Evolutionary conservation across 2,113 vertebrate genomes (phyloP).

Genomic region (Callospermophilus lateralis): DNA sequence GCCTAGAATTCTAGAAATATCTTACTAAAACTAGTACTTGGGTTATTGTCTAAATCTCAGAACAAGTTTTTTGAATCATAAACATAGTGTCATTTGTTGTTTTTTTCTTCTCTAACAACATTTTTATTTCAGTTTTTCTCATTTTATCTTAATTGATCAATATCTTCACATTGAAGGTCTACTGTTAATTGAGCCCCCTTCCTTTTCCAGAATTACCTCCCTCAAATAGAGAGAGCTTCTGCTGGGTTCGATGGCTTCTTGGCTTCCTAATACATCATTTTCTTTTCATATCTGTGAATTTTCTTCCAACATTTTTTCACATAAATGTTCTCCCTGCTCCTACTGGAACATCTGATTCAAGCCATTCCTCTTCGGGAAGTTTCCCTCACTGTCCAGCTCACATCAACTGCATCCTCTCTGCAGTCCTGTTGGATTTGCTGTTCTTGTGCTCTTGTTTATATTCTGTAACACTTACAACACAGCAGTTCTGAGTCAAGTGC

Average conservation of each 20-base stretch:
- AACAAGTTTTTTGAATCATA: not conserved
- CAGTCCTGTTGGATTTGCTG: not conserved
- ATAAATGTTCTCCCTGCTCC: not conserved
- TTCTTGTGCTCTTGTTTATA: not conserved
- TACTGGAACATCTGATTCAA: not conserved
- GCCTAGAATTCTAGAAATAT: constrained; percentile 16
- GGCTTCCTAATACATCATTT: not conserved
- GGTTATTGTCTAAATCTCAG: not conserved
- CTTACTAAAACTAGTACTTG: constrained; percentile 13
- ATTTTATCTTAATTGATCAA: not conserved
- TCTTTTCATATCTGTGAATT: not conserved
- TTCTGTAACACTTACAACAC: not conserved
- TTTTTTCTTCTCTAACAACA: not conserved
- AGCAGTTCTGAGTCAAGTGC: not conserved
- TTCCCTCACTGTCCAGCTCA: not conserved
- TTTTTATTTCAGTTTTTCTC: constrained; percentile 8
- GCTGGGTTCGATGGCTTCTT: not conserved
- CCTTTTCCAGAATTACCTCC: not conserved
- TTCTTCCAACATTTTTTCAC: not conserved
- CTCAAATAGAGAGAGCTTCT: not conserved
- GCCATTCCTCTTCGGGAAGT: not conserved
- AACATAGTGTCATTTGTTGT: not conserved
- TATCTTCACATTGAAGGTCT: not conserved
- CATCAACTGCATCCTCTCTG: not conserved
- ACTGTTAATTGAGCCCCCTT: not conserved